These are phyloP conservation scores for Typhlomys cinereus DNA, from an alignment of 2,113 vertebrate species.

Conservation along the genomic window DNA sequence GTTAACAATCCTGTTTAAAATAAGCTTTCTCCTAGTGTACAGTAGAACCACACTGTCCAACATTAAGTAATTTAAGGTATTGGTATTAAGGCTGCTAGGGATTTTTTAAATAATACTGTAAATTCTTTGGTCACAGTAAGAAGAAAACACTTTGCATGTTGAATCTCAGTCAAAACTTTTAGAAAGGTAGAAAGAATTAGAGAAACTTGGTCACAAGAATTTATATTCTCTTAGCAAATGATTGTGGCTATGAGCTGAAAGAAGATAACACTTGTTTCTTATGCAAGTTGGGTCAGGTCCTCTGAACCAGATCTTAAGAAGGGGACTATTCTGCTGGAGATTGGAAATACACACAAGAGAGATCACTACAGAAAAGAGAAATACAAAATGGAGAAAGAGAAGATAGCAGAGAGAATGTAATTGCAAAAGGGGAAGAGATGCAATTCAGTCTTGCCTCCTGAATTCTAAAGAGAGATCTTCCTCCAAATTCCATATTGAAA, in stretches of 20 bases:
- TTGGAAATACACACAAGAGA: not conserved
- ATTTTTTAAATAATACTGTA: not conserved
- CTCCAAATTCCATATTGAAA: not conserved
- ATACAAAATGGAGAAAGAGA: not conserved
- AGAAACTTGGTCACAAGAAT: not conserved
- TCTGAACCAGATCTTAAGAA: not conserved
- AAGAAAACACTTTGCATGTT: not conserved
- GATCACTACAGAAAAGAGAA: not conserved
- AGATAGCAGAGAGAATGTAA: not conserved
- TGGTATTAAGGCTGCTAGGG: not conserved
- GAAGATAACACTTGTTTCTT: not conserved
- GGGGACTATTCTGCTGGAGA: not conserved
- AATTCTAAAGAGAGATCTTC: not conserved
- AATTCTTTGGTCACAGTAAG: not conserved
- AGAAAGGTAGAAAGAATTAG: not conserved
- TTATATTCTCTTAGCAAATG: not conserved
- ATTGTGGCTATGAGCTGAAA: not conserved
- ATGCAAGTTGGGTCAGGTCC: not conserved
- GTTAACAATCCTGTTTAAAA: not conserved
- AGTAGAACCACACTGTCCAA: not conserved
- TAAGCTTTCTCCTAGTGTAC: not conserved
- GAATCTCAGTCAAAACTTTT: not conserved
- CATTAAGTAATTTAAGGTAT: not conserved
- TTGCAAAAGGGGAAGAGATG: not conserved
- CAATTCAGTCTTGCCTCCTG: not conserved